phyloP scores from a whole-genome alignment of 2,797 vertebrate species.

The Cyprinodon diabolis region DNA sequence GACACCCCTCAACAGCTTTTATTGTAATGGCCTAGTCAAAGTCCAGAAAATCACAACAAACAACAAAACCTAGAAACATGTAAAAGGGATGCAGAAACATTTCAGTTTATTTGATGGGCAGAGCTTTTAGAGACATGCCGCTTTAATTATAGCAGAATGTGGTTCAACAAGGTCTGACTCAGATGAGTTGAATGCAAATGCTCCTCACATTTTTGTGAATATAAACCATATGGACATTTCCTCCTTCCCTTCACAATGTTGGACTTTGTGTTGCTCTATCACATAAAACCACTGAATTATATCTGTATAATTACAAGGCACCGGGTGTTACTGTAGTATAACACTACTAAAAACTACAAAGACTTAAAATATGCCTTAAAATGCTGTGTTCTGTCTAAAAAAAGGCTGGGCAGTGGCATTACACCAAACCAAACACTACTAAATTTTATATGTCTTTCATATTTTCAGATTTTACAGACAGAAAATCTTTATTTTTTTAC shows the following conservation, averaged over 20 bases:
- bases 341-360: too few species aligned
- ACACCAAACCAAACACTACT: too few species aligned
- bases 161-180: neutral
- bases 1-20: too few species aligned
- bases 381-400: too few species aligned
- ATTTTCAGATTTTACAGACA: neutral
- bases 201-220: neutral
- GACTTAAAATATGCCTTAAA: too few species aligned
- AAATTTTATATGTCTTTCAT: too few species aligned
- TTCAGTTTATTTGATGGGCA: neutral
- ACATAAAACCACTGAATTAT: neutral
- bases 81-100: neutral
- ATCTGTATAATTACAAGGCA: neutral
- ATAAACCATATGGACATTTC: neutral
- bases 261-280: neutral
- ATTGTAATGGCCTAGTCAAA: neutral
- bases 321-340: neutral
- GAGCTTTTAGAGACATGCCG: neutral
- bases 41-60: neutral
- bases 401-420: too few species aligned
- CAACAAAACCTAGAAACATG: neutral
- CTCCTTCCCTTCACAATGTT: neutral
- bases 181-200: neutral
- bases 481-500: neutral
- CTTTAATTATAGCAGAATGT: neutral